Evolutionary conservation across 2,113 vertebrate species (phyloP).

Genomic region (Pan troglodytes): NHGRI_mPanTro3-v2.1_pri NC_072398.2:212113501-212114000

Average conservation of each 20-base stretch:
- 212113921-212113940: neutral
- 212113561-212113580: neutral
- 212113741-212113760: conserved; percentile 97
- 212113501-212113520: neutral
- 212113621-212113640: fast-evolving
- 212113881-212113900: neutral
- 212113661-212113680: neutral
- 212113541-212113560: fast-evolving
- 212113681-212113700: neutral
- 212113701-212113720: conserved; percentile 89
- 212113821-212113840: conserved; percentile 97
- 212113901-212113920: neutral
- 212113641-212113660: neutral
- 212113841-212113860: neutral
- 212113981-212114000: neutral
- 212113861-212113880: neutral
- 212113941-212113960: neutral
- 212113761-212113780: conserved; percentile 99
- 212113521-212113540: neutral
- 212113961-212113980: neutral
- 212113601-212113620: neutral
- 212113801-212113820: conserved; percentile 98
- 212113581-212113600: fast-evolving
- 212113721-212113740: conserved; percentile 99
- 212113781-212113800: conserved; percentile 98